Conservation (phyloP, 2,888 invertebrate species). For the Andrena praecox region DNA sequence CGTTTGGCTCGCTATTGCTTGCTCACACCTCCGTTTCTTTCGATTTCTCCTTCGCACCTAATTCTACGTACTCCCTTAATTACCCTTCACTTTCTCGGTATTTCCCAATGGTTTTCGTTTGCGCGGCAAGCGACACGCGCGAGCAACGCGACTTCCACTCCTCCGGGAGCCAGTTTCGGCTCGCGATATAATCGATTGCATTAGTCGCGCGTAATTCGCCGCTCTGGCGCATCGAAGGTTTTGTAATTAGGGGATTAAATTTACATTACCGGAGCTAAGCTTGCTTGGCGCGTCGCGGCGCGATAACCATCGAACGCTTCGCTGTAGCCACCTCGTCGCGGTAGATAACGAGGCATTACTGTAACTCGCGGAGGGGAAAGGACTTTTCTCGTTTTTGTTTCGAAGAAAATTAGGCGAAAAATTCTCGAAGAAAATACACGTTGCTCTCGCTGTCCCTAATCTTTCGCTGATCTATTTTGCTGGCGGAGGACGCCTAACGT, state of each 20-base stretch:
- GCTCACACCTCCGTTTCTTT: slow-evolving; percentile 9
- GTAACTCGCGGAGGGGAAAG: background rate
- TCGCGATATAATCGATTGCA: slow-evolving; percentile 10
- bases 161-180: background rate
- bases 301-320: slow-evolving; percentile 25
- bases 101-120: background rate
- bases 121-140: background rate
- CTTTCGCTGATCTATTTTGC: background rate
- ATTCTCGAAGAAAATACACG: background rate
- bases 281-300: slow-evolving; percentile 35
- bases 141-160: slow-evolving; percentile 31
- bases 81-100: background rate
- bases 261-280: background rate
- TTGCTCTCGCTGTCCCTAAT: slow-evolving; percentile 23
- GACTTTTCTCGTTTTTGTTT: background rate
- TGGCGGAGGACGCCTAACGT: background rate
- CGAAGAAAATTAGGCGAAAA: background rate
- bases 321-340: slow-evolving; percentile 4
- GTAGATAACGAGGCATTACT: background rate
- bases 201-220: slow-evolving; percentile 21
- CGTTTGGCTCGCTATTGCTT: slow-evolving; percentile 5
- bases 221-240: background rate
- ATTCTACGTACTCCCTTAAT: too few species aligned
- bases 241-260: slow-evolving; percentile 29
- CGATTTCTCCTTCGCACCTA: background rate